phyloP scores from a whole-genome alignment of 2,797 vertebrate genomes.

The Neopelma chrysocephalum region DNA sequence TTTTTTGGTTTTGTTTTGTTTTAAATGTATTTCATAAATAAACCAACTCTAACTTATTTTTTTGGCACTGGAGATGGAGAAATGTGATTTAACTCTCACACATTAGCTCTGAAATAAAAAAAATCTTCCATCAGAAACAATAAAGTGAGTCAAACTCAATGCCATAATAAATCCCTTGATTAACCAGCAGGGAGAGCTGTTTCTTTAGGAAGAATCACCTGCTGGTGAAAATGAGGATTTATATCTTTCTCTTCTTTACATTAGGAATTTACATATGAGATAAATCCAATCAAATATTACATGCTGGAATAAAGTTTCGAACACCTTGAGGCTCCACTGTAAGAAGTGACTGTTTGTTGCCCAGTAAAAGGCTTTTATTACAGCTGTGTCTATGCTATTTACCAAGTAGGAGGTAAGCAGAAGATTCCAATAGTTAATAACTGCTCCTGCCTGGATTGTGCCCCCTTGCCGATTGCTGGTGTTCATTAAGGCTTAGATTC shows the following conservation, averaged over 20 bases:
- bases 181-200: conserved; percentile 53
- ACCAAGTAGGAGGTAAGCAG: not conserved
- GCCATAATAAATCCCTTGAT: conserved; percentile 32
- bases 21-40: conserved; percentile 61
- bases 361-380: not conserved
- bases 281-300: not conserved
- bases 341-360: not conserved
- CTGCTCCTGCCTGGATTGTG: not conserved
- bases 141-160: conserved; percentile 36
- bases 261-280: not conserved
- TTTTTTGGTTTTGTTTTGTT: conserved; percentile 52
- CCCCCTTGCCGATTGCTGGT: not conserved
- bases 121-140: conserved; percentile 53
- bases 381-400: not conserved
- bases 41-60: conserved; percentile 60
- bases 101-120: conserved; percentile 56
- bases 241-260: not conserved
- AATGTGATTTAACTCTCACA: conserved; percentile 29
- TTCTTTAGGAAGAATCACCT: conserved; percentile 20
- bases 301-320: not conserved
- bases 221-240: not conserved
- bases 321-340: not conserved
- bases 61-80: conserved; percentile 61
- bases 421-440: not conserved
- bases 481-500: not conserved